These are phyloP conservation scores for Pseudomyrmex concolor DNA, from an alignment of 1,140 invertebrate species.

Conservation along the genomic window DNA sequence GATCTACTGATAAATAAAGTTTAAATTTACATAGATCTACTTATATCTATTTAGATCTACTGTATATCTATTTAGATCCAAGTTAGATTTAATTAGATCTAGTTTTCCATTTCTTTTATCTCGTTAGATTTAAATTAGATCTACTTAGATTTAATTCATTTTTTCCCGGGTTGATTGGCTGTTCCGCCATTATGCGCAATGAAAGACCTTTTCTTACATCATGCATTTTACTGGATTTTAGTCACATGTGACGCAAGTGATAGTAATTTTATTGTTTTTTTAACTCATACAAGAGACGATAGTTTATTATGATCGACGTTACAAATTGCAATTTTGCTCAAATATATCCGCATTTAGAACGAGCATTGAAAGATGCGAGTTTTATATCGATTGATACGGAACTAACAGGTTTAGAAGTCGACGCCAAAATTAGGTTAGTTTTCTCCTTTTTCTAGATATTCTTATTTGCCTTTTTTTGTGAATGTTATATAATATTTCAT, in stretches of 20 bases:
- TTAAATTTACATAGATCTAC: too few species aligned
- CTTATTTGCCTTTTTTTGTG: not conserved
- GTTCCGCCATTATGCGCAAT: too few species aligned
- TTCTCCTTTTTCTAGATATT: not conserved
- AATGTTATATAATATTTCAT: not conserved
- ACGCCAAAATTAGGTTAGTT: conserved; percentile 85
- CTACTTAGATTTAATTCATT: too few species aligned
- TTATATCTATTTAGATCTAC: too few species aligned
- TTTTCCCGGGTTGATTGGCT: too few species aligned
- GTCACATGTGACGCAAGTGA: not conserved
- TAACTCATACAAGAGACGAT: not conserved
- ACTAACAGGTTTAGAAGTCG: conserved; percentile 87
- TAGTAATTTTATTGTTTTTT: not conserved
- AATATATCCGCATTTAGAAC: conserved; percentile 84
- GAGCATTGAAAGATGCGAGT: conserved; percentile 83
- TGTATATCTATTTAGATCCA: too few species aligned
- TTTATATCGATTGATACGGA: conserved; percentile 89
- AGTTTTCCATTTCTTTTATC: too few species aligned
- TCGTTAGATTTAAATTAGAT: too few species aligned
- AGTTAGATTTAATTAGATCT: too few species aligned
- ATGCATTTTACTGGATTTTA: too few species aligned
- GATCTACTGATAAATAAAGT: too few species aligned
- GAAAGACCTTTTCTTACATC: too few species aligned
- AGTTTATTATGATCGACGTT: conserved; percentile 82
- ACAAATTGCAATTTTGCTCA: conserved; percentile 85